Base-by-base conservation (phyloP, 92 coral and sea anemone genomes). In the Parazoanthus atlanticus region DNA sequence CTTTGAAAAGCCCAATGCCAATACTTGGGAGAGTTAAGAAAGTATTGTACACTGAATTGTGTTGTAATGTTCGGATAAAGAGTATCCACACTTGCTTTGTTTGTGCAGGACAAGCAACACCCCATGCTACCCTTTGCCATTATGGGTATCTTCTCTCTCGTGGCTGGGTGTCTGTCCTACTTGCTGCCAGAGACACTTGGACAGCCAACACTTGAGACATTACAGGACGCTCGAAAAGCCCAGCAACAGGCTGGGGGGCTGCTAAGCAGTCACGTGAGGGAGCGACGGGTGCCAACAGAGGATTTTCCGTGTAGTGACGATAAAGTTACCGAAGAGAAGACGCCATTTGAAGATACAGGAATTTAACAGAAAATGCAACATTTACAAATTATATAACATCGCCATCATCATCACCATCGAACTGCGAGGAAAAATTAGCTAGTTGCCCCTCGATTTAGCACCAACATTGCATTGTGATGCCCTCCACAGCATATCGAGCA, bases 111-210 rank as follows among this genome's bases (percentile, higher is more conserved):
- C 43, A 88, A 91, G 70, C 76, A 56, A 1, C 98, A 95, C 46
- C 94, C 95, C 7, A 90, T 90, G 19, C 70, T 95, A 28, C 98
- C 98, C 47, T 95, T 95, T 79, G 89, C 89, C 23, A 72, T 93
- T 38, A 95, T 95, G 98, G 89, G 93, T 34, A 88, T 89, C 43
- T 88, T 89, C 43, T 94, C 94, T 8, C 89, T 93, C 23, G 21
- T 89, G 8, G 94, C 98, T 32, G 98, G 96, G 30, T 83, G 91
- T 43, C 79, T 93, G 12, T 85, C 90, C 75, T 23, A 87, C 29
- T 8, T 86, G 6, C 79, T 95, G 15, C 98, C 98, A 4, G 98
- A 95, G 65, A 93, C 98, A 25, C 92, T 95, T 41, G 98, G 98
- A 78, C 89, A 84, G 36, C 94, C 85, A 1, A 95, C 98, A 11